Evolutionary conservation across 2,888 invertebrate genomes (phyloP).

Genomic region (Caenorhabditis panamensis): DNA sequence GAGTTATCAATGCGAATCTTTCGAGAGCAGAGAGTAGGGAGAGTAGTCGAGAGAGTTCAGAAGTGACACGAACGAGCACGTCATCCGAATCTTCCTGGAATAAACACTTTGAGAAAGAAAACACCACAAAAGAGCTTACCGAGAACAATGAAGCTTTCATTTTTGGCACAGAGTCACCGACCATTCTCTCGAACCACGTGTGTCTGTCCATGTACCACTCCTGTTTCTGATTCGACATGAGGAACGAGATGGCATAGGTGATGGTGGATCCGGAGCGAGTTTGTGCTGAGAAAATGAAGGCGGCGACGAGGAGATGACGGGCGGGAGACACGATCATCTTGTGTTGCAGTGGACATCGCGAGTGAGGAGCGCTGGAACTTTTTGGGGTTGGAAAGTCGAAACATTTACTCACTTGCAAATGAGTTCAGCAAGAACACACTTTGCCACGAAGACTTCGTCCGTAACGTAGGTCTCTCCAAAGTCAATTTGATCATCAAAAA

Average conservation of each 20-base stretch:
- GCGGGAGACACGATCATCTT: conserved; percentile 74
- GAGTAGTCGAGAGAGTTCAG: conserved; percentile 65
- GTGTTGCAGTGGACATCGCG: conserved; percentile 69
- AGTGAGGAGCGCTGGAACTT: conserved; percentile 46
- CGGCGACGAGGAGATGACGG: conserved; percentile 71
- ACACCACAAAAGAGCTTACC: conserved; percentile 44
- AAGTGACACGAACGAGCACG: conserved; percentile 71
- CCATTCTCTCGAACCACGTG: conserved; percentile 66
- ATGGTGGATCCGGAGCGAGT: conserved; percentile 60
- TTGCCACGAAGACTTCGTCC: conserved; percentile 78
- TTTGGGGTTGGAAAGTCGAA: not conserved
- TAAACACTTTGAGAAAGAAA: not conserved
- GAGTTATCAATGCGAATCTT: conserved; percentile 64
- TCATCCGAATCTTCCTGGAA: conserved; percentile 70
- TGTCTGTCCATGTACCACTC: conserved; percentile 77
- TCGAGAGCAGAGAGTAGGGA: conserved; percentile 68
- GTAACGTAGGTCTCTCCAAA: conserved; percentile 55
- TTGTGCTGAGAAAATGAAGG: conserved; percentile 73
- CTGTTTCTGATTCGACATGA: conserved; percentile 67
- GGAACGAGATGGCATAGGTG: conserved; percentile 75
- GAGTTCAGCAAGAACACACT: conserved; percentile 77
- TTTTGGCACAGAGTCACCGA: conserved; percentile 69
- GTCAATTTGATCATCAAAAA: conserved; percentile 66
- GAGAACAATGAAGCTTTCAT: conserved; percentile 69
- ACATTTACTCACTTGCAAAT: conserved; percentile 74